These are phyloP conservation scores for Aegithalos caudatus DNA, from an alignment of 2,113 vertebrate genomes.

Conservation along the genomic window DNA sequence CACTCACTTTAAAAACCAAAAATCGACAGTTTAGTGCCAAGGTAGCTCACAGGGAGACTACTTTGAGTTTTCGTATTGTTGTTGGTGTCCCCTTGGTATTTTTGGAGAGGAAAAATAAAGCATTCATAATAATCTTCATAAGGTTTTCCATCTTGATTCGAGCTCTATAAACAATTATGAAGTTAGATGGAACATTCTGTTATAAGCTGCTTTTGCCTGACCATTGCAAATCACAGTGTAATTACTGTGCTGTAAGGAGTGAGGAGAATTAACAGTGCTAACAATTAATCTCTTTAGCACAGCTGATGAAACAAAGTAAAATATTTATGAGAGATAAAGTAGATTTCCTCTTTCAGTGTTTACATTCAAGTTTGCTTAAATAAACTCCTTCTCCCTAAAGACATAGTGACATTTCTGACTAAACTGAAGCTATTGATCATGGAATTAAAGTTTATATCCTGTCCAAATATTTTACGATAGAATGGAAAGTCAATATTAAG, in stretches of 20 bases:
- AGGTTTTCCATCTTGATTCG: neutral
- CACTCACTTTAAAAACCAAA: neutral
- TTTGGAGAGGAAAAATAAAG: neutral
- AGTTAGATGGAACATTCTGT: neutral
- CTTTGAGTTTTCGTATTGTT: neutral
- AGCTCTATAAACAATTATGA: neutral
- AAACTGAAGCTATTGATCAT: constrained; percentile 8
- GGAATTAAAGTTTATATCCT: constrained; percentile 14
- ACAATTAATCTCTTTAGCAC: neutral
- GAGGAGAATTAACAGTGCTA: neutral
- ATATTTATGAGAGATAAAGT: constrained; percentile 6
- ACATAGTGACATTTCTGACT: constrained; percentile 15
- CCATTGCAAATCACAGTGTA: neutral
- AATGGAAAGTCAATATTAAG: neutral
- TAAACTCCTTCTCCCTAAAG: neutral
- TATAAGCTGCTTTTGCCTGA: neutral
- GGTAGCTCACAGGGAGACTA: neutral
- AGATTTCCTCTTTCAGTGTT: neutral
- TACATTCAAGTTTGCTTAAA: neutral
- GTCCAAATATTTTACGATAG: constrained; percentile 20
- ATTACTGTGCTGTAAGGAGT: neutral
- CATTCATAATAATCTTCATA: neutral
- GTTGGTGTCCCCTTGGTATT: neutral
- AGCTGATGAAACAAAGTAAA: neutral
- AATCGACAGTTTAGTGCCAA: neutral